phyloP scores from a whole-genome alignment of 2,113 vertebrate genomes.

The Hepsetus odoe region DNA sequence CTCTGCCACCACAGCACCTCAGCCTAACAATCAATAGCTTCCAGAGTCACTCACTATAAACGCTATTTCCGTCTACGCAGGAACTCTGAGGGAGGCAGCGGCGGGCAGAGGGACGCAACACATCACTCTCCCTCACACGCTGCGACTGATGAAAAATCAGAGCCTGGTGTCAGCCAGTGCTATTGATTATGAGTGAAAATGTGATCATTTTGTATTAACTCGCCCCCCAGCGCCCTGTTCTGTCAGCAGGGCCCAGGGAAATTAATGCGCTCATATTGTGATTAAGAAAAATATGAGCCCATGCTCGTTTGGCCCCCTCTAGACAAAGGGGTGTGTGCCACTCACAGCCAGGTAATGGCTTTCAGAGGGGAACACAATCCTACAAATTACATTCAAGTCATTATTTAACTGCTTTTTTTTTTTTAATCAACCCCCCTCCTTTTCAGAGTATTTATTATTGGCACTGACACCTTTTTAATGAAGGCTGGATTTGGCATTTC shows the following conservation, averaged over 20 bases:
- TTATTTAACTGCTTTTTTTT: conserved; percentile 81
- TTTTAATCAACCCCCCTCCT: conserved; percentile 31
- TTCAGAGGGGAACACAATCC: conserved; percentile 76
- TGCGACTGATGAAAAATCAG: conserved; percentile 78
- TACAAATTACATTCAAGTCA: conserved; percentile 85
- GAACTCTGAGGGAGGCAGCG: conserved; percentile 73
- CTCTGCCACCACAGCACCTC: conserved; percentile 53
- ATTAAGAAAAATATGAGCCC: conserved; percentile 86
- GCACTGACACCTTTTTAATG: conserved; percentile 74
- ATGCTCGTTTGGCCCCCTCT: conserved; percentile 81
- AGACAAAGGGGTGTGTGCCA: conserved; percentile 78
- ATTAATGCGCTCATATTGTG: conserved; percentile 85
- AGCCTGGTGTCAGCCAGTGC: conserved; percentile 74
- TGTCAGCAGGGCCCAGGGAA: conserved; percentile 79
- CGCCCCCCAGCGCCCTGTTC: conserved; percentile 76
- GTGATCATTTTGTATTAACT: conserved; percentile 89
- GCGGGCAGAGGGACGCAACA: conserved; percentile 70
- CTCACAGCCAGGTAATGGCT: conserved; percentile 79
- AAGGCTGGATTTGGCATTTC: conserved; percentile 78
- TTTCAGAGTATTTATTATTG: conserved; percentile 72
- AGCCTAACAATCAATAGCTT: conserved; percentile 73
- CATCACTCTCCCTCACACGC: conserved; percentile 77
- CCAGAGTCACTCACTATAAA: conserved; percentile 75
- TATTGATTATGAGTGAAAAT: conserved; percentile 89
- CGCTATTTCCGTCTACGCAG: conserved; percentile 72